Conservation (phyloP, 2,797 vertebrate species). For the Enteromius mattozi region DNA sequence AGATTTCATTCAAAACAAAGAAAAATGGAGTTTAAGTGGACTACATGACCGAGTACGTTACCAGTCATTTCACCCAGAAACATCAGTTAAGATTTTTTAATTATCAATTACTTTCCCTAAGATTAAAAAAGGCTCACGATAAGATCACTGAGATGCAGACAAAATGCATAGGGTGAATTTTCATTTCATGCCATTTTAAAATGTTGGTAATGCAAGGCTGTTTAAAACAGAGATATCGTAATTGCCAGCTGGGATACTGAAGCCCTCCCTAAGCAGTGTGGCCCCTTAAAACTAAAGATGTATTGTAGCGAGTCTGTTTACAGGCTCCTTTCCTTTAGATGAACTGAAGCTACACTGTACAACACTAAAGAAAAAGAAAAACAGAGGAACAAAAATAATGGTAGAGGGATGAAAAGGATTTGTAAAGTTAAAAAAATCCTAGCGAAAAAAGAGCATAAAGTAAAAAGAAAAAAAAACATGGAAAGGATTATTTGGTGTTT, state of each 20-base stretch:
- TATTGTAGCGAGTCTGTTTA: neutral
- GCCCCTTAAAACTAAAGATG: neutral
- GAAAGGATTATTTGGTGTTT: neutral
- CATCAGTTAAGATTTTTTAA: neutral
- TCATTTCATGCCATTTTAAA: neutral
- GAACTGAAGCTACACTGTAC: neutral
- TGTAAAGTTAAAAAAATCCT: neutral
- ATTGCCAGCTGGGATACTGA: slow-evolving; percentile 8
- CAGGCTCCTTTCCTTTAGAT: neutral
- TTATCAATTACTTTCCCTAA: neutral
- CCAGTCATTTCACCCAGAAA: neutral
- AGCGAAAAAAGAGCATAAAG: neutral
- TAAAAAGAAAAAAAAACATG: neutral
- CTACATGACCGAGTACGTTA: neutral
- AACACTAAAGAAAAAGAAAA: neutral
- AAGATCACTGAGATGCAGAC: neutral
- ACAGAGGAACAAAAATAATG: neutral
- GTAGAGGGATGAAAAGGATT: neutral
- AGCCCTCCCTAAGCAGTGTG: neutral
- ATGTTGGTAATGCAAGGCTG: neutral
- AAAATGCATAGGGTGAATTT: neutral
- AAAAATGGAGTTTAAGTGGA: no score
- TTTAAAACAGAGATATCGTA: neutral
- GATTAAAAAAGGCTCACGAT: neutral
- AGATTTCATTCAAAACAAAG: no score